Percentiles rank a stretch among this genome's conserved stretches.
These are phyloP conservation scores for Alectoris magna DNA, from an alignment of 2,797 vertebrate genomes.

Conservation along the genomic window DNA sequence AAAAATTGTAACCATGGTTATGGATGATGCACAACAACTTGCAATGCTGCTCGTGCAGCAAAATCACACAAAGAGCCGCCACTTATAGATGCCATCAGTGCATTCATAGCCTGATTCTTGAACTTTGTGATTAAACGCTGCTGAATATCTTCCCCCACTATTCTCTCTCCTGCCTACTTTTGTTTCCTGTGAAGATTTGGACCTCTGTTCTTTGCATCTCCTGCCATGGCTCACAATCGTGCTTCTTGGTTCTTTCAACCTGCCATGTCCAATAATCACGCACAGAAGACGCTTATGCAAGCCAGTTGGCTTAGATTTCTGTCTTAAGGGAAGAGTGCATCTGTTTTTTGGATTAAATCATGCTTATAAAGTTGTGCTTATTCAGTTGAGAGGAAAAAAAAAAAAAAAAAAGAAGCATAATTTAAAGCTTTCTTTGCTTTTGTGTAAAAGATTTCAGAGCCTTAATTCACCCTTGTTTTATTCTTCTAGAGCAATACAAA, in stretches of 20 bases:
- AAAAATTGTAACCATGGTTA: slow-evolving; percentile 61
- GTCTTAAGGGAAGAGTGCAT: slow-evolving; percentile 74
- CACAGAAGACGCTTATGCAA: slow-evolving; percentile 23
- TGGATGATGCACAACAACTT: neutral
- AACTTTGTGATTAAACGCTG: slow-evolving; percentile 21
- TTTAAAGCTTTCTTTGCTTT: slow-evolving; percentile 76
- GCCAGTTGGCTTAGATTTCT: slow-evolving; percentile 75
- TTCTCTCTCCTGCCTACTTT: slow-evolving; percentile 32
- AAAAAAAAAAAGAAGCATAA: slow-evolving; percentile 63
- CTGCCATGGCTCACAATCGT: slow-evolving; percentile 57
- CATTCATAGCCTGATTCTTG: slow-evolving; percentile 43
- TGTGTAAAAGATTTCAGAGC: slow-evolving; percentile 69
- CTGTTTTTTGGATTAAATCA: slow-evolving; percentile 79
- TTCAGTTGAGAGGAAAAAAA: slow-evolving; percentile 68
- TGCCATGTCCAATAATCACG: slow-evolving; percentile 72
- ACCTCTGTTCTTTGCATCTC: slow-evolving; percentile 70
- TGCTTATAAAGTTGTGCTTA: slow-evolving; percentile 74
- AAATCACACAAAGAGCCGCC: neutral
- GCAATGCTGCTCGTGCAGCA: neutral
- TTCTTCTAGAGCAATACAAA: slow-evolving; percentile 59
- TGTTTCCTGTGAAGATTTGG: slow-evolving; percentile 67
- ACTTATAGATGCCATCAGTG: slow-evolving; percentile 6
- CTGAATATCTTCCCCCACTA: neutral
- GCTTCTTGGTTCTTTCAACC: slow-evolving; percentile 72
- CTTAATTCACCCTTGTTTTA: slow-evolving; percentile 69